Percentiles rank a stretch among this genome's conserved stretches.
phyloP scores from a whole-genome alignment of 2,797 vertebrate genomes.

The Babyrousa celebensis region DNA sequence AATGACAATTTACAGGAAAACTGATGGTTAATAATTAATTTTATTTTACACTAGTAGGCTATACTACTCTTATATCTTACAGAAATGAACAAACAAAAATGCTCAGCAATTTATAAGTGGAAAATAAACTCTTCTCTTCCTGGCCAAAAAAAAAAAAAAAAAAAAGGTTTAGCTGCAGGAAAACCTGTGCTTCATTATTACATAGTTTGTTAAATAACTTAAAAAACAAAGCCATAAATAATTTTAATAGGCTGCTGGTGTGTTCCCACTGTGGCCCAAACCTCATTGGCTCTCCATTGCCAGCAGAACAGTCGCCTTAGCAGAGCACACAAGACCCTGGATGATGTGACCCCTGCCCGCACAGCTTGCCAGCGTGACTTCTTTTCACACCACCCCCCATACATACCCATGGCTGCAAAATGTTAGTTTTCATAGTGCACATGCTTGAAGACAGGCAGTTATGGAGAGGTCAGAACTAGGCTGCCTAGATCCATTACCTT shows the following conservation, averaged over 20 bases:
- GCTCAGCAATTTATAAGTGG: background rate
- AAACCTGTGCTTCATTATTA: background rate
- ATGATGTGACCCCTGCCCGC: background rate
- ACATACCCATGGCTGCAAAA: background rate
- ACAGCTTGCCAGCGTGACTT: background rate
- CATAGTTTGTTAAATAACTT: background rate
- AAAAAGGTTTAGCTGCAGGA: background rate
- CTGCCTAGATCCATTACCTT: background rate
- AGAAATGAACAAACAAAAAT: conserved; percentile 45
- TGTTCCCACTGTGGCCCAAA: background rate
- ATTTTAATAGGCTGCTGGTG: background rate
- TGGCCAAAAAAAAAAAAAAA: background rate
- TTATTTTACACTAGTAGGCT: background rate
- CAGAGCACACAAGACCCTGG: background rate
- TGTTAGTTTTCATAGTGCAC: background rate
- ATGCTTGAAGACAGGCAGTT: background rate
- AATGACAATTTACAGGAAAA: conserved; percentile 31
- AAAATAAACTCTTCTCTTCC: background rate
- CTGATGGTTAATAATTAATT: background rate
- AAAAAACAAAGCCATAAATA: background rate
- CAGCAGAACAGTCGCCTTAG: background rate
- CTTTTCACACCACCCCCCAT: background rate
- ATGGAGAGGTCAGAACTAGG: background rate
- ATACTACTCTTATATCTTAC: background rate
- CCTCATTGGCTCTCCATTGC: background rate